These are phyloP conservation scores for Gibbula magus DNA, from an alignment of 2,888 invertebrate genomes.

Conservation along the genomic window DNA sequence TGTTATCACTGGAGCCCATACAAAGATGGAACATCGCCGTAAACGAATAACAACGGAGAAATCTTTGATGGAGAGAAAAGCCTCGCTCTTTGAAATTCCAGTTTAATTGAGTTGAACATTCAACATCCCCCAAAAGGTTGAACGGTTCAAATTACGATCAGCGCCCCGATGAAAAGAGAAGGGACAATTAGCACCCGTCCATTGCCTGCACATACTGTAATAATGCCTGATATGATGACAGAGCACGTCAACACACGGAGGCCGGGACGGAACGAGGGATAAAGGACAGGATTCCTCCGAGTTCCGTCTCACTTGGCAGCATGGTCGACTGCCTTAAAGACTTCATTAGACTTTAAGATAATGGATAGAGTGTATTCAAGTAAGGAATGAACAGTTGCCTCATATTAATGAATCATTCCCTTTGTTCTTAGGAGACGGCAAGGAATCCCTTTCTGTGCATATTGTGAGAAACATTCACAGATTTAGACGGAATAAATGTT, in stretches of 20 bases:
- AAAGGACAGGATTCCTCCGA: not conserved
- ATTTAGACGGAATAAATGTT: slow-evolving; percentile 2
- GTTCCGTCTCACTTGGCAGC: not conserved
- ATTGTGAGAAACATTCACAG: slow-evolving; percentile 15
- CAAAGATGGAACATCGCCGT: too few relatives aligned
- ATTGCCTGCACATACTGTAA: not conserved
- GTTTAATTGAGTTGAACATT: slow-evolving; percentile 5
- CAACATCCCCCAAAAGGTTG: not conserved
- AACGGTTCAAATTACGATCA: not conserved
- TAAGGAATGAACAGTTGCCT: slow-evolving; percentile 3
- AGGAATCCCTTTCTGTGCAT: not conserved
- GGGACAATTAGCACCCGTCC: not conserved
- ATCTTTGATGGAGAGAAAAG: too few relatives aligned
- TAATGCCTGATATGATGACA: not conserved
- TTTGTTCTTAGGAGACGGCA: not conserved
- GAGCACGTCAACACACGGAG: not conserved
- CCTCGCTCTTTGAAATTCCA: too few relatives aligned
- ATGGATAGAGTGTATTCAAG: slow-evolving; percentile 12
- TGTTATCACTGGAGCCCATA: too few relatives aligned
- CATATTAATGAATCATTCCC: slow-evolving; percentile 2
- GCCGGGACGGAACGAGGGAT: not conserved
- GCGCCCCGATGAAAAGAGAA: not conserved
- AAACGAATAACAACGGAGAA: too few relatives aligned
- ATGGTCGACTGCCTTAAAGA: not conserved
- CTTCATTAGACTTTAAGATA: not conserved